Base-by-base conservation (phyloP, 2,797 vertebrate species). In the Kryptolebias ocellatus region DNA sequence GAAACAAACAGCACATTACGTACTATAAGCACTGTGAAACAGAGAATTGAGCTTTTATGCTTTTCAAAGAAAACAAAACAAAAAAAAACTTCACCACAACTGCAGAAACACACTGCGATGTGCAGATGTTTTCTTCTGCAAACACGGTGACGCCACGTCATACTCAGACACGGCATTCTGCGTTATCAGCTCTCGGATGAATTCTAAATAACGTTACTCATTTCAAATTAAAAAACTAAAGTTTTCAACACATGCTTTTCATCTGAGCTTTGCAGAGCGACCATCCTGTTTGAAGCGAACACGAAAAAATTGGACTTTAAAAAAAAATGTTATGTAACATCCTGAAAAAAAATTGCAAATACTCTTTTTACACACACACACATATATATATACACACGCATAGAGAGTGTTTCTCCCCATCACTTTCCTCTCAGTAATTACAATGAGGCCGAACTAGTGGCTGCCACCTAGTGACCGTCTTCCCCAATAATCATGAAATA, bases 401-500 rank as follows among this genome's bases (percentile, higher is more conserved):
- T 74, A 64, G 55, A 42, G 3, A 42, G 39, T 14, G 39, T 77
- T 74, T 66, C 78, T 78, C 52, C 28, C 70, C 81, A 84, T 87
- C 80, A 86, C 89, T 90, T 89, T 76, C 83, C 71, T 72, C 87
- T 76, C 78, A 81, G 92, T 92, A 93, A 92, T 91, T 90, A 92
- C 87, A 87, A 78, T 54, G 58, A 79, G 84, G 89, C 90, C 80
- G 78, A 90, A 93, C 86, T 81, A 91, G 87, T 92, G 90, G 89
- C 90, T 90, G 90, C 92, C 93, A 94, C 92, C 92, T 93, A 94
- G 93, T 93, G 93, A 93, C 92, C 92, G 86, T 94, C 90, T 92
- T 92, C 85, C 79, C 87, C 92, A 94, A 94, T 94, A 94, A 94
- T 92, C 88, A 91, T 93, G 93, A 93, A 94, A 94, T 93, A 94